Percentiles rank a stretch among this genome's conserved stretches.
Conservation (phyloP, 2,888 invertebrate species). For the Amiota communis region DNA sequence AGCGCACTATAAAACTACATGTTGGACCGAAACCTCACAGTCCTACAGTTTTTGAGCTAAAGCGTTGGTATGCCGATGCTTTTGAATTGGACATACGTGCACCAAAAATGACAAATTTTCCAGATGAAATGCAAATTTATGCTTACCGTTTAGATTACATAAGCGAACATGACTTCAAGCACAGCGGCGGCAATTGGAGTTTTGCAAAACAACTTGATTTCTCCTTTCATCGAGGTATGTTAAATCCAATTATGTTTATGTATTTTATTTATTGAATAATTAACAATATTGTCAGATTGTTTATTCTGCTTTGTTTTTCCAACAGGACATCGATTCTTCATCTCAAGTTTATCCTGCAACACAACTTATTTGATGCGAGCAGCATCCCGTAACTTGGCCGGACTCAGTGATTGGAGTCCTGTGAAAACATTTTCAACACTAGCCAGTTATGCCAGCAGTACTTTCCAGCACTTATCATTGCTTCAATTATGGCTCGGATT, state of each 20-base stretch:
- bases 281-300: not conserved
- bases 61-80: conserved; percentile 68
- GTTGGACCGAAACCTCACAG: conserved; percentile 75
- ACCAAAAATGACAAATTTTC: conserved; percentile 62
- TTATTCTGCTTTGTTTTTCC: not conserved
- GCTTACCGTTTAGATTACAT: conserved; percentile 72
- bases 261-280: not conserved
- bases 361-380: conserved; percentile 76
- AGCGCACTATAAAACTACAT: conserved; percentile 74
- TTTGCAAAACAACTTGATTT: conserved; percentile 70
- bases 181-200: conserved; percentile 71
- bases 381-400: conserved; percentile 76
- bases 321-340: conserved; percentile 74
- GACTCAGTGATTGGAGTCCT: conserved; percentile 74
- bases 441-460: not conserved
- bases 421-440: conserved; percentile 68
- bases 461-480: not conserved
- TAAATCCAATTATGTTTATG: too few species aligned
- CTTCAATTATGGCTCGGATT: not conserved
- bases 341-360: conserved; percentile 73
- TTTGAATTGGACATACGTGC: conserved; percentile 72
- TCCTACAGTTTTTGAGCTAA: conserved; percentile 72
- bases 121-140: conserved; percentile 70
- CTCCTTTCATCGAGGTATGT: conserved; percentile 69
- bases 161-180: conserved; percentile 68